Percentiles rank a stretch among this genome's conserved stretches.
Evolutionary conservation across 1,140 invertebrate genomes (phyloP).

Genomic region (Halyomorpha halys): DNA sequence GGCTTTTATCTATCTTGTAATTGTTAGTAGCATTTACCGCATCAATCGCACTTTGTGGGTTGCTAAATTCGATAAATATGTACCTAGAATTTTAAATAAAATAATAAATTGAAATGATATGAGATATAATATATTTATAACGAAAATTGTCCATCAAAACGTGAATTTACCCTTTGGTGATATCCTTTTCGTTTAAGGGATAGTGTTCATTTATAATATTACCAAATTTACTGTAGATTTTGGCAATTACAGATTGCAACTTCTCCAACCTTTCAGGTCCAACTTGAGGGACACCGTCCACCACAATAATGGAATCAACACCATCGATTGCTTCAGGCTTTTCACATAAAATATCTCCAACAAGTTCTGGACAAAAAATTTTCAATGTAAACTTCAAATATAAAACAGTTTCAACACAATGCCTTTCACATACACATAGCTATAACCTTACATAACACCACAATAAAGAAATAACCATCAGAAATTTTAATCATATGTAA

Average conservation of each 20-base stretch:
- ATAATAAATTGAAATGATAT: constrained; percentile 14
- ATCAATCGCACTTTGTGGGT: constrained; percentile 67
- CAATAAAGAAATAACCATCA: too few species aligned
- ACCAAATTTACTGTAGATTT: constrained; percentile 87
- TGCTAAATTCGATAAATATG: constrained; percentile 85
- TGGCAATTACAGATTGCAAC: constrained; percentile 82
- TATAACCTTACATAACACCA: too few species aligned
- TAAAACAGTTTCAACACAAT: too few species aligned
- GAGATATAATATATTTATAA: too few species aligned
- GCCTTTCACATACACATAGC: too few species aligned
- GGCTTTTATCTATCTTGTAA: constrained; percentile 91
- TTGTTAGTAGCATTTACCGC: constrained; percentile 82
- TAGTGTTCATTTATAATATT: constrained; percentile 83
- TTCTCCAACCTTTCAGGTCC: constrained; percentile 85
- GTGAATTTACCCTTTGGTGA: constrained; percentile 69
- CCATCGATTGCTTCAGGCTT: constrained; percentile 91
- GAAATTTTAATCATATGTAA: too few species aligned
- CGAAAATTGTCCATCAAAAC: background rate
- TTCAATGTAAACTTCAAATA: too few species aligned
- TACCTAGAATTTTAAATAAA: constrained; percentile 45
- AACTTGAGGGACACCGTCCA: constrained; percentile 92
- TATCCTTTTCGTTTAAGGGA: constrained; percentile 69
- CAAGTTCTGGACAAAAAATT: constrained; percentile 57
- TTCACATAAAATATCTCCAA: constrained; percentile 73
- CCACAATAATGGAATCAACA: constrained; percentile 89